Evolutionary conservation across 2,797 vertebrate species (phyloP).

Genomic region (Enteromius unitaeniatus): DNA sequence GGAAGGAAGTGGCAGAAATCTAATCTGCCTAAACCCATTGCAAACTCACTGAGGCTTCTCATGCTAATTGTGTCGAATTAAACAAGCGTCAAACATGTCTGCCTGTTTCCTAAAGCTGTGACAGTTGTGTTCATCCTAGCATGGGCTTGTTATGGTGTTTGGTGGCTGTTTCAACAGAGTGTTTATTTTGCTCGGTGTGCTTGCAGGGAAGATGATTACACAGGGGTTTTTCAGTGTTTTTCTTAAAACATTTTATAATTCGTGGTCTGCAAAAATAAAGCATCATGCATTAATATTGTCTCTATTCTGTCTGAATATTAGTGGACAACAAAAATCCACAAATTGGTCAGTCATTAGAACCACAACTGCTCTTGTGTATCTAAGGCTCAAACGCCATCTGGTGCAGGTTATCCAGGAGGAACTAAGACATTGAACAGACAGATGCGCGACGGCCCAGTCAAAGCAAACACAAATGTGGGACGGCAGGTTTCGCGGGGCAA

Average conservation of each 20-base stretch:
- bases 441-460: constrained; percentile 37
- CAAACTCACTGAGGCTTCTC: constrained; percentile 49
- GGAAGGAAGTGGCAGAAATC: constrained; percentile 37
- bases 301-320: neutral
- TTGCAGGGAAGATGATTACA: neutral
- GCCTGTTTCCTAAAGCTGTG: constrained; percentile 12
- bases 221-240: neutral
- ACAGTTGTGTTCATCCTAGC: constrained; percentile 34
- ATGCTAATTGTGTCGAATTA: constrained; percentile 42
- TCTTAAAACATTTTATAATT: neutral
- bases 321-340: constrained; percentile 12
- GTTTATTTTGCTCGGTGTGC: neutral
- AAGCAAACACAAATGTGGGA: constrained; percentile 60
- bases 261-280: neutral
- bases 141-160: constrained; percentile 21
- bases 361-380: constrained; percentile 46
- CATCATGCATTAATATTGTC: neutral
- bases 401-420: constrained; percentile 56
- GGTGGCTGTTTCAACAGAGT: constrained; percentile 12
- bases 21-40: constrained; percentile 41
- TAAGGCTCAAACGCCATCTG: constrained; percentile 70
- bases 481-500: constrained; percentile 50
- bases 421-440: constrained; percentile 41
- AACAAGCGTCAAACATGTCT: constrained; percentile 18
- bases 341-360: constrained; percentile 42